Evolutionary conservation across 23 tunicate species (phyloP), one percentile per base, ranked within the genome.

Genomic region (Ascidia mentula): DNA sequence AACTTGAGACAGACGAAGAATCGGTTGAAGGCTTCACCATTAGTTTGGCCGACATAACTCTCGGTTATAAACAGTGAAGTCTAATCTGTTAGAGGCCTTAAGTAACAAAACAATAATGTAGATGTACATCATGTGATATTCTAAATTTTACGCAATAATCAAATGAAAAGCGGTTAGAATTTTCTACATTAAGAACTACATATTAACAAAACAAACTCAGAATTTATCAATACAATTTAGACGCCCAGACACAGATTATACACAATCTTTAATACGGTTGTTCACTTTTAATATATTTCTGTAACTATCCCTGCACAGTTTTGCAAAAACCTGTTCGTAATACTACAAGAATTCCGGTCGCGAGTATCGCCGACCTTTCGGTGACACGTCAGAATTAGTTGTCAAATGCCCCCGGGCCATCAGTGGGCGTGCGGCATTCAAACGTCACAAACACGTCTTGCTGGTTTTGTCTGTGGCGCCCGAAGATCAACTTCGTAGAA

Each of bases 11-110:
- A 12, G 98, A 93, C 40, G 92, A 80, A 9, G 89, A 60, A 30
- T 84, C 93, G 40, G 87, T 81, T 1, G 97, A 72, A 15, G 92
- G 77, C 53, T 91, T 91, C 65, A 40, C 40, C 93, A 88, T 88
- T 30, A 93, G 84, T 76, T 93, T 93, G 34, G 89, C 86, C 15
- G 98, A 93, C 98, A 92, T 92, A n/a, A n/a, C n/a, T n/a, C n/a
- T n/a, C n/a, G 46, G 34, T 53, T 28, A 5, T 53, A 20, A 6
- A 53, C 12, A 28, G 2, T 53, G 4, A 9, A 53, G 13, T 5
- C 4, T 53, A 28, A 20, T 53, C 24, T 53, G 65, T 53, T 5
- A 5, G 2, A 20, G 7, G 1, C 24, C 22, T 9, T 9, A 53
- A 6, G 13, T 9, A 6, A 28, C 13, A 20, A 9, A 26, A 20